Percentiles rank a stretch among this genome's conserved stretches.
phyloP scores from a whole-genome alignment of 2,113 vertebrate species.

The Glaucomys volans region DNA sequence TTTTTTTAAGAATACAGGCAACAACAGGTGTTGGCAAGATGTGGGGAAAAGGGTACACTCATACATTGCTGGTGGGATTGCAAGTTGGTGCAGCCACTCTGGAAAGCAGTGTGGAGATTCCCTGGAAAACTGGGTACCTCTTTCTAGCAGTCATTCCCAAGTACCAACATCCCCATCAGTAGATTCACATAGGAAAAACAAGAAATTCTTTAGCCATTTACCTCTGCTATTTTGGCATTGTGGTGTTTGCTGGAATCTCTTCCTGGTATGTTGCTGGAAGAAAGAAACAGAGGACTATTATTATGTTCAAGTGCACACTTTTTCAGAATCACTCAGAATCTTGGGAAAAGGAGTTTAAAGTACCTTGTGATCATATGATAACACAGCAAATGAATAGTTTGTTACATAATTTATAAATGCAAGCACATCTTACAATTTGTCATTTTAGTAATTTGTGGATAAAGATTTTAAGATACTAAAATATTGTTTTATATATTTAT shows the following conservation, averaged over 20 bases:
- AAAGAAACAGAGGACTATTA: neutral
- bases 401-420: neutral
- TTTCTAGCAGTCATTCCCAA: neutral
- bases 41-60: too few species aligned
- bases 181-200: neutral
- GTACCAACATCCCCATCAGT: neutral
- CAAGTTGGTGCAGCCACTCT: too few species aligned
- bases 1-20: too few species aligned
- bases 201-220: neutral
- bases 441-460: slow-evolving; percentile 4
- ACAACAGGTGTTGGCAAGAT: too few species aligned
- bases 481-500: neutral
- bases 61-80: too few species aligned
- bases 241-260: neutral
- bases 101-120: too few species aligned
- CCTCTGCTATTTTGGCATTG: neutral
- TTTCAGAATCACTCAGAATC: neutral
- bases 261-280: neutral
- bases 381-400: neutral
- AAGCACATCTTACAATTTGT: neutral
- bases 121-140: neutral
- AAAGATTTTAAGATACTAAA: neutral
- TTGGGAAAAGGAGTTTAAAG: neutral
- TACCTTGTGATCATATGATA: neutral
- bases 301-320: neutral